These are phyloP conservation scores for Anomalospiza imberbis DNA, from an alignment of 2,797 vertebrate species.

Conservation along the genomic window DNA sequence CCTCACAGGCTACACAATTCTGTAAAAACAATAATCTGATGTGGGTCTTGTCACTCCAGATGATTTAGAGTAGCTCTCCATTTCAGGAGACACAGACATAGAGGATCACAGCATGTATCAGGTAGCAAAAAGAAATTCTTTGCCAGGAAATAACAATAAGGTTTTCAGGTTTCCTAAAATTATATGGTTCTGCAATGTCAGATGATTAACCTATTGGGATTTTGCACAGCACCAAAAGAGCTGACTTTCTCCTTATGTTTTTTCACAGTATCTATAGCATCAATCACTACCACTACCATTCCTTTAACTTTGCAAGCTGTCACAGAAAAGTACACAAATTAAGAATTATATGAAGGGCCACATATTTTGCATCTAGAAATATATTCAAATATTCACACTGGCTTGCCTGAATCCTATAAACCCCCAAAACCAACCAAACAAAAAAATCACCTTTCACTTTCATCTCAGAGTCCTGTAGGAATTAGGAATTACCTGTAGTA, in stretches of 20 bases:
- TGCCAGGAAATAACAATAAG: neutral
- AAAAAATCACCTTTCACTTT: neutral
- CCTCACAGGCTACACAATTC: neutral
- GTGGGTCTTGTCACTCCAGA: neutral
- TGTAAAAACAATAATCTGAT: neutral
- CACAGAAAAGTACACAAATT: neutral
- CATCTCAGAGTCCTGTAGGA: neutral
- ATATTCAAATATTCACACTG: neutral
- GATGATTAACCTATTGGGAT: neutral
- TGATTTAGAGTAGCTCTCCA: neutral
- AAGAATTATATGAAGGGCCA: neutral
- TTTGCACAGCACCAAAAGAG: neutral
- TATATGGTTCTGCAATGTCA: neutral
- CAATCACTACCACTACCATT: neutral
- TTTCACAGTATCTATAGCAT: neutral
- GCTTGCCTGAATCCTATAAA: neutral
- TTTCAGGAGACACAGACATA: neutral
- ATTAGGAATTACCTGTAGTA: neutral
- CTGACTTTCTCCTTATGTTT: neutral
- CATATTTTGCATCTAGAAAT: neutral
- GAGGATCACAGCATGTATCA: neutral
- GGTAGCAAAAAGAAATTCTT: neutral
- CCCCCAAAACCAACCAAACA: too few species aligned
- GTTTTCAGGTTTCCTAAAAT: neutral
- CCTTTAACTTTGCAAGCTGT: neutral